Base-by-base conservation (phyloP, 2,888 invertebrate genomes). In the Azorinus chamasolen region DNA sequence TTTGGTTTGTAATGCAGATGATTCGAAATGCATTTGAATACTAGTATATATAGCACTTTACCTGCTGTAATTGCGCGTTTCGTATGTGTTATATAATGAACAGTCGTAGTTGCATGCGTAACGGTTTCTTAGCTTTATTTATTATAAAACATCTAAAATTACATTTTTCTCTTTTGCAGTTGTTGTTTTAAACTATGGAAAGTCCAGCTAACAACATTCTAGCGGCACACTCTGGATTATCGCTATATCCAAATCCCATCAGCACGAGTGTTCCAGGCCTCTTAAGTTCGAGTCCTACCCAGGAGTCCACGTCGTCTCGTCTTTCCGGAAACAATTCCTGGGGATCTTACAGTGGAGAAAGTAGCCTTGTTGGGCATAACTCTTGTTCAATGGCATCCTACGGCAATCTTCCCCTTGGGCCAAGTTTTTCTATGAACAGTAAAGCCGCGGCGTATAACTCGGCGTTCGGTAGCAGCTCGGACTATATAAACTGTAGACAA, bases 401-500 rank as follows among this genome's bases (percentile, higher is more conserved):
- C 79, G 86, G 88, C 18, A 90, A 89, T 63, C 83, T 89, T 25
- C 89, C 88, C 72, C 79, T 90, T 20, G 89, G 90, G 43, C 87
- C 89, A 8, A 86, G 88, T 18, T 88, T 89, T 79, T 83, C 87
- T 48, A 88, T 89, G 88, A 89, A 89, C 83, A 87, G 86, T 65
- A 89, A 89, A 75, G 84, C 87, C 14, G 83, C 84, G 10, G 87
- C 87, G 8, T 89, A 90, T 71, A 88, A 88, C 62, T 88, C 88
- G 50, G 78, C 85, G 39, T 86, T 87, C 64, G 87, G 84, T 22
- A 83, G 85, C 24, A 84, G 87, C 51, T 86, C 88, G 18, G 90
- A 90, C 79, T 90, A 90, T 75, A 77, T 90, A 48, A 90, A 89
- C 79, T 90, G 90, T 83, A 79, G 89, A 74, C 89, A 88, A 83